Evolutionary conservation across 2,888 invertebrate species (phyloP).

Genomic region (Leptarthrus brevirostris): DNA sequence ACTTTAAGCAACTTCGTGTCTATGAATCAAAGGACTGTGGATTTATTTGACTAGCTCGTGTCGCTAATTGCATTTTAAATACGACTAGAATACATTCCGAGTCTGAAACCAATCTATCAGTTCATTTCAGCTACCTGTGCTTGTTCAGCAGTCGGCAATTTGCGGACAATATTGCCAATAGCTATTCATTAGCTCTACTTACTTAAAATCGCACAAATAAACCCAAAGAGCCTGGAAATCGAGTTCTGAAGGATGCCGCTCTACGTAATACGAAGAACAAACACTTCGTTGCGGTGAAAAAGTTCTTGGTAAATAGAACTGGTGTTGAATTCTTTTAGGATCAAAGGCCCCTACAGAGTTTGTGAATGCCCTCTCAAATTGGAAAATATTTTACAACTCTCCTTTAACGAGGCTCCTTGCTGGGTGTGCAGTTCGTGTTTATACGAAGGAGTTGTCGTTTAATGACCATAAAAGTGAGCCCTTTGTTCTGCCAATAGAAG

Average conservation of each 20-base stretch:
- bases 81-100: too few relatives aligned
- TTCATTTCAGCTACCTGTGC: constrained; percentile 21
- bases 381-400: not conserved
- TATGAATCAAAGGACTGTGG: not conserved
- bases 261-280: constrained; percentile 27
- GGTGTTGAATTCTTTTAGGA: constrained; percentile 26
- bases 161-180: constrained; percentile 31
- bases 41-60: constrained; percentile 11
- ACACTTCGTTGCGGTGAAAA: not conserved
- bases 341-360: constrained; percentile 20
- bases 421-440: constrained; percentile 19
- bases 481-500: not conserved
- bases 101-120: constrained; percentile 33
- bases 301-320: constrained; percentile 37
- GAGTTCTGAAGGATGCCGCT: constrained; percentile 20
- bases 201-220: not conserved
- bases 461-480: constrained; percentile 16
- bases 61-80: constrained; percentile 34
- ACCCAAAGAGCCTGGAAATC: not conserved
- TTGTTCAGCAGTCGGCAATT: constrained; percentile 10
- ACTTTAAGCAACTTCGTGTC: not conserved
- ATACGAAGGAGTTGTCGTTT: constrained; percentile 15
- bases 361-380: constrained; percentile 17
- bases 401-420: constrained; percentile 15
- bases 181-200: not conserved